Conservation (phyloP, 2,797 vertebrate species). For the Bucorvus abyssinicus region DNA sequence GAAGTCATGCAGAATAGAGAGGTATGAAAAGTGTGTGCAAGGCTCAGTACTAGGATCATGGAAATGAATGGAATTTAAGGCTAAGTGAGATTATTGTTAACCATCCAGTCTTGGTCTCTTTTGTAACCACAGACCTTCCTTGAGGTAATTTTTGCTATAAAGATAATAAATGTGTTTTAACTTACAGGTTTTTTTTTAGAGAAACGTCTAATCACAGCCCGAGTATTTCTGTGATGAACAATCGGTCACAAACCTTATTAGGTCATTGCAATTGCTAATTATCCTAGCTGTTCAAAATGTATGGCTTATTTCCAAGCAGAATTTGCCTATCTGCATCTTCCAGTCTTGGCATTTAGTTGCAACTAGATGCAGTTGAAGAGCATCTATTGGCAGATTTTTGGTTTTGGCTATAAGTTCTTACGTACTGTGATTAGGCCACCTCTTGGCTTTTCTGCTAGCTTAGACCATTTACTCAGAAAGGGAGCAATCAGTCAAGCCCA, state of each 20-base stretch:
- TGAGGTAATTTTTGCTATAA: neutral
- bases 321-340: neutral
- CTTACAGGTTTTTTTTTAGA: neutral
- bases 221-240: neutral
- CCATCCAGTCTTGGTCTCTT: neutral
- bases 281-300: neutral
- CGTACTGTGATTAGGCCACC: neutral
- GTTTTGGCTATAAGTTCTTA: neutral
- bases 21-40: neutral
- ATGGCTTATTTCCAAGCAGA: slow-evolving; percentile 6
- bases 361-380: neutral
- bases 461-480: neutral
- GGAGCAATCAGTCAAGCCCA: neutral
- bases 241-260: neutral
- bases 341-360: neutral
- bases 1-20: neutral
- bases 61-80: neutral
- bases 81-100: neutral
- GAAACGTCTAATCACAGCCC: neutral
- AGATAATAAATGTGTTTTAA: neutral
- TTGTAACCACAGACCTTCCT: neutral
- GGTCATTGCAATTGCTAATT: slow-evolving; percentile 2
- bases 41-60: neutral
- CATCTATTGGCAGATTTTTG: neutral
- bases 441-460: neutral